A percentile compares a stretch with the other conserved stretches of the same genome.
phyloP scores from a whole-genome alignment of 2,888 invertebrate genomes.

The Oxyteleia sp. region DNA sequence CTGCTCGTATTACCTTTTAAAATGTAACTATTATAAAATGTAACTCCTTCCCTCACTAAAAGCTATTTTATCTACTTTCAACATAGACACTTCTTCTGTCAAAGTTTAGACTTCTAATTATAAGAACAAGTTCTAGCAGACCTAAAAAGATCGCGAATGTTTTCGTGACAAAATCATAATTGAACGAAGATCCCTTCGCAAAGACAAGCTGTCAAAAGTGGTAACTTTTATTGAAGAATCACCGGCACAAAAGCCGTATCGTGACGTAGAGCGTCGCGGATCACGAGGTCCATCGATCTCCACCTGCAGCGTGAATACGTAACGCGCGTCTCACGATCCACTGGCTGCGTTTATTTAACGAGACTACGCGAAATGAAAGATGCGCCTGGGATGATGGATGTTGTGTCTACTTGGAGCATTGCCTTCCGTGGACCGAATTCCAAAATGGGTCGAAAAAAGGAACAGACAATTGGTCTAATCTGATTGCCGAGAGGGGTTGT shows the following conservation, averaged over 20 bases:
- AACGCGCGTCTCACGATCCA: slow-evolving; percentile 67
- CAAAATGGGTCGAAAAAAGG: slow-evolving; percentile 63
- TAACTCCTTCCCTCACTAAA: too few relatives aligned
- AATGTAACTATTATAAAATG: too few relatives aligned
- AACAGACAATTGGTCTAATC: slow-evolving; percentile 74
- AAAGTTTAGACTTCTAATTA: slow-evolving; percentile 9
- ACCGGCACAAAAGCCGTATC: slow-evolving; percentile 47
- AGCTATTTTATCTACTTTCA: too few relatives aligned
- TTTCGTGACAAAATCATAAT: slow-evolving; percentile 50
- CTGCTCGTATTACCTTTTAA: too few relatives aligned
- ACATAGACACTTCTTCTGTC: not conserved
- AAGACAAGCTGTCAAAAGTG: slow-evolving; percentile 63
- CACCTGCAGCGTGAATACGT: slow-evolving; percentile 69
- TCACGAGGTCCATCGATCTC: slow-evolving; percentile 64
- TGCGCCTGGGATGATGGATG: slow-evolving; percentile 81
- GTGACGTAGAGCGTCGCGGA: slow-evolving; percentile 49
- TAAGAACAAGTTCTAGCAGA: slow-evolving; percentile 21
- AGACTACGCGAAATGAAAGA: slow-evolving; percentile 81
- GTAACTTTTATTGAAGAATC: slow-evolving; percentile 68
- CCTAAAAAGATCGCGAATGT: slow-evolving; percentile 22
- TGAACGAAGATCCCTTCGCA: slow-evolving; percentile 31
- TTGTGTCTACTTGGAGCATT: slow-evolving; percentile 67
- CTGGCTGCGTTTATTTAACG: slow-evolving; percentile 61
- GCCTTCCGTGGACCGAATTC: slow-evolving; percentile 75
- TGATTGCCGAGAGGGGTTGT: slow-evolving; percentile 76